Evolutionary conservation across 2,113 vertebrate genomes (phyloP), one percentile per base, ranked within the genome.

Genomic region (Colaptes auratus): DNA sequence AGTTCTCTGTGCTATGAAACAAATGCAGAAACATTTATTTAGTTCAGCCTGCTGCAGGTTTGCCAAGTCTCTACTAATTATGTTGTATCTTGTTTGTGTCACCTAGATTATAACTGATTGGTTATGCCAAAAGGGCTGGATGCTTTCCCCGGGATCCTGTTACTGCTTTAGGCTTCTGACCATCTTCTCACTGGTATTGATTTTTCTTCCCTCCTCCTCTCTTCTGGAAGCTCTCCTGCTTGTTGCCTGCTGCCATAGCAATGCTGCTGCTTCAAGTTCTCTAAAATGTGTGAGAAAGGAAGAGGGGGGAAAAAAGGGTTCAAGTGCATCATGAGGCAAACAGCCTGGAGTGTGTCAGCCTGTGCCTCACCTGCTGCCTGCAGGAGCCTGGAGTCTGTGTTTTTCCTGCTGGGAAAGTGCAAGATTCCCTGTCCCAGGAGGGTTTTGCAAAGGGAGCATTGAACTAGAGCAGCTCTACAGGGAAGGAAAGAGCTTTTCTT

Each of bases 51-150:
- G 1, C 76, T 73, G 83, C 85, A 65, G 36, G 66, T 9, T 46
- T 28, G 82, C 91, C 82, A 53, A 20, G 31, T 20, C 82, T 3
- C 10, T n/a, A 4, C 80, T 95, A 82, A 88, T 90, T 95, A 75
- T 50, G 30, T 31, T 79, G 73, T 75, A 46, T 87, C 84, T 92
- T 89, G 91, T 1, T 89, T 94, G 92, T 94, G 55, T 92, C 93
- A 55, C 85, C 17, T 33, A 11, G 14, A 39, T 74, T 71, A 33
- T 36, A 33, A 81, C 70, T 9, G 11, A 18, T 87, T 50, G 19
- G 72, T 83, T 9, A 39, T 44, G 87, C 86, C 65, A 78, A 44
- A 90, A 78, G 2, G 75, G 42, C 66, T 84, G 83, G 71, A 1
- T 16, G 21, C 48, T 42, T 44, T 20, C 58, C 82, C 20, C 30